Evolutionary conservation across 2,888 invertebrate genomes (phyloP).

Genomic region (Aphidius colemani): DNA sequence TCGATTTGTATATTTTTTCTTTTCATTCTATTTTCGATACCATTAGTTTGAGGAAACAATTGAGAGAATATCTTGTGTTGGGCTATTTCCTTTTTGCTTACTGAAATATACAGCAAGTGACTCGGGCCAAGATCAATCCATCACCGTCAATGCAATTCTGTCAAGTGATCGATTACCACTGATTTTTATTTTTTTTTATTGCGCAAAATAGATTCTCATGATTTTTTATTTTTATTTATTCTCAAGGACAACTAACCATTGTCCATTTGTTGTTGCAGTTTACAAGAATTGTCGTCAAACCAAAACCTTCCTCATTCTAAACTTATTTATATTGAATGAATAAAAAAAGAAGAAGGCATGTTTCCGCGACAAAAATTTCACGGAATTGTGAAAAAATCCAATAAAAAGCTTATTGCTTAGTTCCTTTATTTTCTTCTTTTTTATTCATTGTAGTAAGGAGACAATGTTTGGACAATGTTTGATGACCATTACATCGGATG

Average conservation of each 20-base stretch:
- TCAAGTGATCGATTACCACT: too few relatives aligned
- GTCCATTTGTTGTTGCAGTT: neutral
- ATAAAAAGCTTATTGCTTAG: conserved; percentile 17
- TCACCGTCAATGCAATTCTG: neutral
- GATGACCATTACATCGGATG: neutral
- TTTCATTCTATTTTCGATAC: too few relatives aligned
- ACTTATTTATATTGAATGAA: neutral
- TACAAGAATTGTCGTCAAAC: neutral
- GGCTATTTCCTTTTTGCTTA: too few relatives aligned
- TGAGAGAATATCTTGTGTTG: too few relatives aligned
- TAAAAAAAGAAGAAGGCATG: conserved; percentile 24
- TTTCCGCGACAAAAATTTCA: conserved; percentile 47
- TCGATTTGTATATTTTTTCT: neutral
- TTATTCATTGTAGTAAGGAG: neutral
- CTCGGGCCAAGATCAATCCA: too few relatives aligned
- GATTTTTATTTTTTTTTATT: neutral
- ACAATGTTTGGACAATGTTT: conserved; percentile 22
- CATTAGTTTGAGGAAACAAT: neutral
- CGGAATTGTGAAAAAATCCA: conserved; percentile 38
- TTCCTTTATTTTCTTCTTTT: conserved; percentile 14
- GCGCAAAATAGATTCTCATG: conserved; percentile 7
- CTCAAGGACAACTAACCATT: conserved; percentile 6
- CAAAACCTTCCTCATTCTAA: neutral
- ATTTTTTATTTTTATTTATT: conserved; percentile 3
- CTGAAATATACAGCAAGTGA: too few relatives aligned